phyloP scores from a whole-genome alignment of 2,888 invertebrate genomes.

The Acronicta aceris region DNA sequence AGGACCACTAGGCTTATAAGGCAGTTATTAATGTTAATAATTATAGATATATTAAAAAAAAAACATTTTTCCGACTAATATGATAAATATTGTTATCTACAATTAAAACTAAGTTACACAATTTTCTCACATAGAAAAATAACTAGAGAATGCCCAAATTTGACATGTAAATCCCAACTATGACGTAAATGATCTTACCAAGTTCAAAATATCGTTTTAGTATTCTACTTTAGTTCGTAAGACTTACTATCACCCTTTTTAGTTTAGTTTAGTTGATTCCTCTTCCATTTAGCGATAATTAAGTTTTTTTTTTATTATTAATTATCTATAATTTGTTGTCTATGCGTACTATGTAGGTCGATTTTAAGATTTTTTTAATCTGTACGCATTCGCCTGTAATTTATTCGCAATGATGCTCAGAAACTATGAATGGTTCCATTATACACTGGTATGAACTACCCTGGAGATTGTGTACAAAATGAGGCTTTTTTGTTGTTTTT shows the following conservation, averaged over 20 bases:
- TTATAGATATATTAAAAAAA: no score
- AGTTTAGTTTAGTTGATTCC: slow-evolving; percentile 84
- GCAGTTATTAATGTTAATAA: no score
- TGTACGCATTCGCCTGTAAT: slow-evolving; percentile 68
- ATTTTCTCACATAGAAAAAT: neutral
- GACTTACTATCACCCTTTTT: slow-evolving; percentile 68
- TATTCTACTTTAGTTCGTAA: slow-evolving; percentile 68
- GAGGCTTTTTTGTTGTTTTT: slow-evolving; percentile 79
- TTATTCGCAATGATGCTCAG: slow-evolving; percentile 77
- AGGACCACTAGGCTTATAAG: no score
- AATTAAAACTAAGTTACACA: slow-evolving; percentile 6
- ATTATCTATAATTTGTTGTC: slow-evolving; percentile 78
- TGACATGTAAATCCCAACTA: slow-evolving; percentile 15
- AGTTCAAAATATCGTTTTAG: slow-evolving; percentile 73
- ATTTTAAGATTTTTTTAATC: slow-evolving; percentile 65
- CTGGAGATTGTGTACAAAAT: slow-evolving; percentile 79
- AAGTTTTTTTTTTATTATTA: slow-evolving; percentile 82
- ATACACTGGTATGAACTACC: slow-evolving; percentile 70
- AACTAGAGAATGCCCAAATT: neutral
- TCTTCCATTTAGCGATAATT: slow-evolving; percentile 85
- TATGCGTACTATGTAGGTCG: slow-evolving; percentile 70
- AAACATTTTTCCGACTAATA: no score
- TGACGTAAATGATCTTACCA: slow-evolving; percentile 44
- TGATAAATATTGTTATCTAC: neutral
- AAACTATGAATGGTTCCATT: slow-evolving; percentile 67